phyloP scores from a whole-genome alignment of 2,797 vertebrate species.

The Siniperca obscura region DNA sequence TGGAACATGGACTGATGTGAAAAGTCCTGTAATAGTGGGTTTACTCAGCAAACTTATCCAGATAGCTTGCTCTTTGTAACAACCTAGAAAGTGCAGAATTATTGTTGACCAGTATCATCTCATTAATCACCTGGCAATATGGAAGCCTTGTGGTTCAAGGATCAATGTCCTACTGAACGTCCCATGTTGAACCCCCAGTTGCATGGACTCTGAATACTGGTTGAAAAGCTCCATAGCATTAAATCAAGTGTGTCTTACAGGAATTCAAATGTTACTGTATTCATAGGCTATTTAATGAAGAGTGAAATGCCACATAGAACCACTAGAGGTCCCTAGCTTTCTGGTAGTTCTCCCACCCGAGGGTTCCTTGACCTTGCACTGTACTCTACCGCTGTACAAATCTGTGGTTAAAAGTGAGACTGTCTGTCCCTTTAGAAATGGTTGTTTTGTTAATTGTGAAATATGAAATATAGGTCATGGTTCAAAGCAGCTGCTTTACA shows the following conservation, averaged over 20 bases:
- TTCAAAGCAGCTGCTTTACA: neutral
- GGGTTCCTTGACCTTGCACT: no score
- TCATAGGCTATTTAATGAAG: neutral
- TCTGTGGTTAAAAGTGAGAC: neutral
- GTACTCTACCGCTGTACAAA: neutral
- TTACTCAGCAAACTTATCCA: neutral
- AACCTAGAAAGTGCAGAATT: neutral
- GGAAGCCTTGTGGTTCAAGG: neutral
- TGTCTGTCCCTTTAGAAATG: neutral
- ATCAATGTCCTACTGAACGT: neutral
- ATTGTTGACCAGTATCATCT: neutral
- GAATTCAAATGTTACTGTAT: neutral
- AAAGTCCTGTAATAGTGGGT: neutral
- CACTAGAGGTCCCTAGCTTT: conserved; percentile 44
- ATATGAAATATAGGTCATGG: neutral
- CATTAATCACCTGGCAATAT: neutral
- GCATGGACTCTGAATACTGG: neutral
- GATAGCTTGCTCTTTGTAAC: neutral
- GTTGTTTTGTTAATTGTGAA: neutral
- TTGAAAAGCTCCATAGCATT: neutral
- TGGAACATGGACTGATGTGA: neutral
- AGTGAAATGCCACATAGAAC: neutral
- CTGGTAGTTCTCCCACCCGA: neutral
- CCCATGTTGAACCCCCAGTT: neutral
- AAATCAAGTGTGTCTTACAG: neutral